phyloP scores from a whole-genome alignment of 2,888 invertebrate species.

The Busseola fusca region DNA sequence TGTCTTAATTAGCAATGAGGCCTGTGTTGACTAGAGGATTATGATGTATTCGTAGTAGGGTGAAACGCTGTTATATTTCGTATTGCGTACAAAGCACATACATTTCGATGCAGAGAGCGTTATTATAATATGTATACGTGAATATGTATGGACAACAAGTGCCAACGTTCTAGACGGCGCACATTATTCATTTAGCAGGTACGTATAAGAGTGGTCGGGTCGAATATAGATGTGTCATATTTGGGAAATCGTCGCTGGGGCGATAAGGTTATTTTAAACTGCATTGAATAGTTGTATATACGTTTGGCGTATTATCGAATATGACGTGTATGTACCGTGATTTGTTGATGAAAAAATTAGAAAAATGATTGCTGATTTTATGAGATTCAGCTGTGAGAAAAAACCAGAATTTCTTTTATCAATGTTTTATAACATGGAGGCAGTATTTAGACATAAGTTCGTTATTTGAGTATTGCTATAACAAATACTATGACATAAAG shows the following conservation, averaged over 20 bases:
- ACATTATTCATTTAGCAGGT: slow-evolving; percentile 60
- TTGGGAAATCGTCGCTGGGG: slow-evolving; percentile 36
- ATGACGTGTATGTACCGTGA: slow-evolving; percentile 1
- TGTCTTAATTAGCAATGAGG: slow-evolving; percentile 1
- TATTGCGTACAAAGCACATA: slow-evolving; percentile 22
- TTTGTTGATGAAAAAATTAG: neutral
- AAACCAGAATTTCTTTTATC: neutral
- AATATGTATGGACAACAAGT: slow-evolving; percentile 48
- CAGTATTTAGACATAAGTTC: neutral
- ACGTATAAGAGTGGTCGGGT: slow-evolving; percentile 24
- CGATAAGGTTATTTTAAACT: slow-evolving; percentile 42
- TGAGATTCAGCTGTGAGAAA: neutral
- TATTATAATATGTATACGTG: slow-evolving; percentile 21
- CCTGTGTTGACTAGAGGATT: slow-evolving; percentile 2
- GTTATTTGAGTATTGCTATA: neutral
- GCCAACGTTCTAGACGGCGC: slow-evolving; percentile 52
- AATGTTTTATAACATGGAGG: neutral
- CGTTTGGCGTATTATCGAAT: slow-evolving; percentile 21
- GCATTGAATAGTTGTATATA: slow-evolving; percentile 33
- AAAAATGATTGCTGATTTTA: neutral
- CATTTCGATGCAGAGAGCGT: slow-evolving; percentile 22
- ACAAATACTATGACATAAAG: neutral
- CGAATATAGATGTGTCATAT: slow-evolving; percentile 49
- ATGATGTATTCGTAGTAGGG: slow-evolving; percentile 5
- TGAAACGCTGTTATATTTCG: slow-evolving; percentile 14